Base-by-base conservation (phyloP, 1,140 invertebrate species). In the Prorops nasuta region DNA sequence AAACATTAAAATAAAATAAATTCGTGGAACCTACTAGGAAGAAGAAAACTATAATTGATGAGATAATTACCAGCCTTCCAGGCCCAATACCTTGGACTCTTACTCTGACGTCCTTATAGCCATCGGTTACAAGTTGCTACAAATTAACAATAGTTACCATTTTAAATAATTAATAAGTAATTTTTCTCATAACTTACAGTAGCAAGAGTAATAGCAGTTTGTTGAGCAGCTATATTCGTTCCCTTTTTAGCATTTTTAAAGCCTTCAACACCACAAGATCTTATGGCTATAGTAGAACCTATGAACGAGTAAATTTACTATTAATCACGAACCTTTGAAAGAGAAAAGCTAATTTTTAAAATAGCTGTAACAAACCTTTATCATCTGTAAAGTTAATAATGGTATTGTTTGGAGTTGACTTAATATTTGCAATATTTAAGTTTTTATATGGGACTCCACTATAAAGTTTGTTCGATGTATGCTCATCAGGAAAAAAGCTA, bases 231-330 rank as follows among this genome's bases (percentile, higher is more conserved):
- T 63, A 98, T 87, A 72, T 95, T 97, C 7, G 95, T 98, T 50
- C 94, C 94, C 78, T 98, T 98, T 56, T 87, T 87, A 3, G 92
- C 86, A 77, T 96, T 92, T 74, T 95, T 96, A 67, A 94, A 98
- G 18, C 96, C 96, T 76, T 98, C 94, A 50, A 88, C 82, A 14
- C 94, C 91, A 82, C 91, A 89, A 4, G 89, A 85, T 43, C 86
- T 76, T 12, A 86, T 74, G 1, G 86, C 37, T 56, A 84, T 78
- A 3, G 83, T 77, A 9, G 56, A 63, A 32, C 84, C 84, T 85
- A 44, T 9, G 31, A 1, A 42, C 16, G 7, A 37, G 12, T 28
- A n/a, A 35, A 35, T 35, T 35, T 35, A 15, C 7, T n/a, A 3
- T 14, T 6, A 8, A 9, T 4, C 15, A 35, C 32, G 10, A 37